Percentiles rank a stretch among this genome's conserved stretches.
Conservation (phyloP, 2,888 invertebrate species). For the Eupithecia pulchellata region DNA sequence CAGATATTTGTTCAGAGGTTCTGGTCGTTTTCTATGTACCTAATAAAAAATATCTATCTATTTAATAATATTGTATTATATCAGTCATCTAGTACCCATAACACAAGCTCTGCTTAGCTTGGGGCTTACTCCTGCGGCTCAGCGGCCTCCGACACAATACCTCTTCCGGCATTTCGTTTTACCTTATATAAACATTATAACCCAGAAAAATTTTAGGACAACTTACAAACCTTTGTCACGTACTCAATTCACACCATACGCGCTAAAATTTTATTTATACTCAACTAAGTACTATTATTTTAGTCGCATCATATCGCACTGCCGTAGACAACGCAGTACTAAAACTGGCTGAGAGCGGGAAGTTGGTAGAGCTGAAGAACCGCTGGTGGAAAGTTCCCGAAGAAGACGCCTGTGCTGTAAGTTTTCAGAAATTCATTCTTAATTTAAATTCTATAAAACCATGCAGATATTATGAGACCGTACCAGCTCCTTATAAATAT, state of each 20-base stretch:
- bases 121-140: too few species aligned
- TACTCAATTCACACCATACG: too few species aligned
- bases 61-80: too few species aligned
- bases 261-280: neutral
- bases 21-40: too few species aligned
- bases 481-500: neutral
- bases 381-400: slow-evolving; percentile 95
- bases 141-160: too few species aligned
- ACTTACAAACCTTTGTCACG: neutral
- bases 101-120: too few species aligned
- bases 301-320: slow-evolving; percentile 90
- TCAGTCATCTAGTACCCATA: too few species aligned
- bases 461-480: neutral
- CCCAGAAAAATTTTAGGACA: neutral
- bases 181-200: neutral
- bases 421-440: slow-evolving; percentile 20
- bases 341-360: slow-evolving; percentile 95
- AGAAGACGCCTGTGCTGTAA: slow-evolving; percentile 86
- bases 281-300: slow-evolving; percentile 33
- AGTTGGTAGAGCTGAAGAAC: slow-evolving; percentile 91
- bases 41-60: too few species aligned
- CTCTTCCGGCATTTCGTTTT: too few species aligned
- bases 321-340: slow-evolving; percentile 94
- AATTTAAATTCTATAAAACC: neutral
- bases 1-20: too few species aligned